These are phyloP conservation scores for Choloepus hoffmanni DNA, from an alignment of 2,113 vertebrate species.

Conservation along the genomic window DNA sequence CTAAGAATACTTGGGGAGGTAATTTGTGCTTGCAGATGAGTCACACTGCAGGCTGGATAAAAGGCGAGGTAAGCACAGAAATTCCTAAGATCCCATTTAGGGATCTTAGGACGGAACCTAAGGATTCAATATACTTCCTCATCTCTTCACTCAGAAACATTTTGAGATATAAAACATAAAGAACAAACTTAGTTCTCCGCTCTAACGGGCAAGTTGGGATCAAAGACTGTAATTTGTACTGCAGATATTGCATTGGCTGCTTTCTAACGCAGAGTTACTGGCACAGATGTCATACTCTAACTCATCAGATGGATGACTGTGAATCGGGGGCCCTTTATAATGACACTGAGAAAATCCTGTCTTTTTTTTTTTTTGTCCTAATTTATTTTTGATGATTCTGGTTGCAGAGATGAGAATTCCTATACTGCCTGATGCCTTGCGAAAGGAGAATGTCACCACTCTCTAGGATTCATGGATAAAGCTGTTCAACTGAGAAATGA, in stretches of 20 bases:
- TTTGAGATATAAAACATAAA: slow-evolving; percentile 77
- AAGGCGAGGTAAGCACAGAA: slow-evolving; percentile 82
- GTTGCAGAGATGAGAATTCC: slow-evolving; percentile 57
- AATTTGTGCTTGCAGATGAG: slow-evolving; percentile 90
- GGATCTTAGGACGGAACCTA: slow-evolving; percentile 80
- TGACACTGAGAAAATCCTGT: not conserved
- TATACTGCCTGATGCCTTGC: not conserved
- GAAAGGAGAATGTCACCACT: slow-evolving; percentile 4
- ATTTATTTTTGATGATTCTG: slow-evolving; percentile 67
- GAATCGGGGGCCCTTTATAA: slow-evolving; percentile 43
- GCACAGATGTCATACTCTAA: slow-evolving; percentile 31
- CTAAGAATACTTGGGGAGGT: slow-evolving; percentile 90
- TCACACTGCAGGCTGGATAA: slow-evolving; percentile 81
- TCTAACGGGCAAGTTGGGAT: slow-evolving; percentile 69
- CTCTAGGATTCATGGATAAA: slow-evolving; percentile 37
- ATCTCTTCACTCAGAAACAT: slow-evolving; percentile 69
- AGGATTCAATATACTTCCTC: slow-evolving; percentile 76
- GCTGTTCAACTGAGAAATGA: slow-evolving; percentile 30
- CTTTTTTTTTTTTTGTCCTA: not conserved
- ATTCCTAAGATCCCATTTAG: slow-evolving; percentile 75
- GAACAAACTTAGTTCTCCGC: slow-evolving; percentile 51
- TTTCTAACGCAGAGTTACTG: not conserved
- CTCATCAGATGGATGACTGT: slow-evolving; percentile 32
- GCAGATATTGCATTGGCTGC: not conserved
- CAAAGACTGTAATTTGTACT: slow-evolving; percentile 71